Evolutionary conservation across 2,113 vertebrate species (phyloP), one percentile per base, ranked within the genome.

Genomic region (Chlorodrepanis virens): DNA sequence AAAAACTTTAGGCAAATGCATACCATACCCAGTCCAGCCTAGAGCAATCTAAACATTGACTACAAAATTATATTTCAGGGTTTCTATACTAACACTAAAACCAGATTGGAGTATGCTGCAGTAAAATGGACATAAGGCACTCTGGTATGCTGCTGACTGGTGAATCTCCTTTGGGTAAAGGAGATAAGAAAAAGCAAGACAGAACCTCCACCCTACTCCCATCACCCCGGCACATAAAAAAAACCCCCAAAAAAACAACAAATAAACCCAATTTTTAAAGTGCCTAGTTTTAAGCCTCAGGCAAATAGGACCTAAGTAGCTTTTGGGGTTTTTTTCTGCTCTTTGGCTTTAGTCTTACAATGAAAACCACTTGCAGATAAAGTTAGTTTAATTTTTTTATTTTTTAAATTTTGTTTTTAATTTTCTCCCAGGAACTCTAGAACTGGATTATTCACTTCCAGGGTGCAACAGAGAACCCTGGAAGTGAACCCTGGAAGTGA

Each of bases 201-300:
- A 69, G 35, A 27, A 3, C 0, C 11, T 16, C 14, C 11, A 14
- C 9, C 9, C 9, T 22, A 14, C 11, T 14, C 16, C 4, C 12
- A 14, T 68, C 4, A 4, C 3, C 7, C 2, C 6, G 9, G 22
- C 16, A 2, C 4, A 11, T 20, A n/a, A 39, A 49, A 3, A 13
- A 15, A 24, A 25, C 14, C 52, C 3, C 52, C 3, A 3, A 22
- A 12, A 24, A 15, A 6, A 17, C 5, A 20, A 44, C 18, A 18
- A 53, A 9, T 7, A 33, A 15, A 45, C 9, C 3, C 9, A 19
- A 8, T 11, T 17, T 64, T 3, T 64, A 37, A 59, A 54, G 18
- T 14, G 14, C 8, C 54, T 11, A 24, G 8, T 63, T 87, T 83
- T 60, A 89, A n/a, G 12, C 14, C n/a, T 61, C 4, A 9, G 37